Conservation (phyloP, 2,113 vertebrate genomes). For the Xenopus borealis region DNA sequence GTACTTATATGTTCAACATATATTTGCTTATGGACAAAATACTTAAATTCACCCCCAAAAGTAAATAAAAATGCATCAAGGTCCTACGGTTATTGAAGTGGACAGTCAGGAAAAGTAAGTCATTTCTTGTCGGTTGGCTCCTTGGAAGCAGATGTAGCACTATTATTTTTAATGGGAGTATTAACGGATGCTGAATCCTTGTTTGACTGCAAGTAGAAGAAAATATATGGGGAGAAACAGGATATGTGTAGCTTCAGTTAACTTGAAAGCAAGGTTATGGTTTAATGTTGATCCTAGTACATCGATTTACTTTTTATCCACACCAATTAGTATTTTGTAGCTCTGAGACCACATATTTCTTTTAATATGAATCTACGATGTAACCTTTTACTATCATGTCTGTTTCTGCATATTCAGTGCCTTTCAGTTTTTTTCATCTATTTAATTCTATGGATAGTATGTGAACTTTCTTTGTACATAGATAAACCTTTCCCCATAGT, state of each 20-base stretch:
- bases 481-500: background rate
- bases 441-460: background rate
- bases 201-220: too few relatives aligned
- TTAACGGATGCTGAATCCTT: too few relatives aligned
- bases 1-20: too few relatives aligned
- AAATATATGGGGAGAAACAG: too few relatives aligned
- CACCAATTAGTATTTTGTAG: constrained; percentile 21
- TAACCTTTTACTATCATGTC: constrained; percentile 17
- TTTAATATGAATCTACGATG: constrained; percentile 14
- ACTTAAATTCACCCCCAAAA: too few relatives aligned
- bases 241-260: constrained; percentile 12
- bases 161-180: too few relatives aligned
- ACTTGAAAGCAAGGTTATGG: constrained; percentile 33
- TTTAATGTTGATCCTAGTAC: constrained; percentile 10
- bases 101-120: too few relatives aligned
- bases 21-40: too few relatives aligned
- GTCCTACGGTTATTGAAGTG: too few relatives aligned
- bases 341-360: constrained; percentile 11
- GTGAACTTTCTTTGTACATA: constrained; percentile 4
- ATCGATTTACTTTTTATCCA: constrained; percentile 30
- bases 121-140: too few relatives aligned
- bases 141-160: too few relatives aligned
- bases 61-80: too few relatives aligned
- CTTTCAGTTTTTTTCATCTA: background rate
- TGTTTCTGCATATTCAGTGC: background rate